Percentiles rank a stretch among this genome's conserved stretches.
phyloP scores from a whole-genome alignment of 2,113 vertebrate species.

The Micronycteris hirsuta region DNA sequence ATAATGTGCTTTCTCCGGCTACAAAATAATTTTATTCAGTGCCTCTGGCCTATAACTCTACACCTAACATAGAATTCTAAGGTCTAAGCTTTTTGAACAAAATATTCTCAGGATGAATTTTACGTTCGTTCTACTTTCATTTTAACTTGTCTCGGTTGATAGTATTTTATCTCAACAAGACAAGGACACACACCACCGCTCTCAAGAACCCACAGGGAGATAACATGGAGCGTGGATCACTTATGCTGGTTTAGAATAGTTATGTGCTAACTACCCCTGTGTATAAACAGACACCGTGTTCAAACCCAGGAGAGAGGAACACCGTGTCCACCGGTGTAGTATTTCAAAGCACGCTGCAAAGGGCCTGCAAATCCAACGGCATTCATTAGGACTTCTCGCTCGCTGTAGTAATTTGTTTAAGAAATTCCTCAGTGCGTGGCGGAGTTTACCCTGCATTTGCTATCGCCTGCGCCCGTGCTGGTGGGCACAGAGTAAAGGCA shows the following conservation, averaged over 20 bases:
- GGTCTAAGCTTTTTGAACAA: not conserved
- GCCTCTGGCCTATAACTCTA: not conserved
- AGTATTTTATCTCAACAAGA: slow-evolving; percentile 5
- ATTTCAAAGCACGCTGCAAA: slow-evolving; percentile 54
- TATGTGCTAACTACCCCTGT: not conserved
- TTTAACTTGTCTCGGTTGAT: not conserved
- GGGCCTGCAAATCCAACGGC: slow-evolving; percentile 41
- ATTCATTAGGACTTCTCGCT: slow-evolving; percentile 31
- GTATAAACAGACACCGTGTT: slow-evolving; percentile 10
- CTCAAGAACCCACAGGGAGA: not conserved
- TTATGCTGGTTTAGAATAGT: not conserved
- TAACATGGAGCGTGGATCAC: not conserved
- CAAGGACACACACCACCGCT: not conserved
- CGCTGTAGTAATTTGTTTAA: not conserved
- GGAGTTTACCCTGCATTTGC: not conserved
- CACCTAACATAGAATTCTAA: not conserved
- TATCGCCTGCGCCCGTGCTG: not conserved
- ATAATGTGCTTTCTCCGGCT: not conserved
- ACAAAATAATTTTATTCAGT: not conserved
- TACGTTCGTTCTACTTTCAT: not conserved
- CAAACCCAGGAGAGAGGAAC: slow-evolving; percentile 31
- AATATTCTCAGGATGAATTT: not conserved
- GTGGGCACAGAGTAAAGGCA: not conserved
- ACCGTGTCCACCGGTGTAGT: slow-evolving; percentile 23
- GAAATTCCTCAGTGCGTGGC: not conserved